These are phyloP conservation scores for Aurelia aurita complex sp. Pacific DNA, from an alignment of 30 jellyfish, hydroid and myxozoan genomes.

Conservation along the genomic window DNA sequence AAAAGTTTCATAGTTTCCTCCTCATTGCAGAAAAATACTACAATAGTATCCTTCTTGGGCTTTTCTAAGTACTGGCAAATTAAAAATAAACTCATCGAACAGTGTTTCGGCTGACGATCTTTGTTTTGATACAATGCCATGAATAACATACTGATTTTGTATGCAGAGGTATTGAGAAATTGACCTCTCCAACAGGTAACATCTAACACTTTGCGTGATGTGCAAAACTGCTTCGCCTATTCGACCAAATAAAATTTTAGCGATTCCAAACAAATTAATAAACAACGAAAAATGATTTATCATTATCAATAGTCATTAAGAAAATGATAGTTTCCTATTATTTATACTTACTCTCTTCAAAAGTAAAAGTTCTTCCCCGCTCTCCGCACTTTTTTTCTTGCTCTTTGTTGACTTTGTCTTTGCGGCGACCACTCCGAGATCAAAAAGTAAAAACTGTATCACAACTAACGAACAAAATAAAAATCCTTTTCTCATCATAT, in stretches of 20 bases:
- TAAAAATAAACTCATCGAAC: too few relatives aligned
- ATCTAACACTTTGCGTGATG: neutral
- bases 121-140: neutral
- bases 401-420: neutral
- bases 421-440: neutral
- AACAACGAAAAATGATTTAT: neutral
- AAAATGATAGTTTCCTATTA: too few relatives aligned
- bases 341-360: neutral
- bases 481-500: neutral
- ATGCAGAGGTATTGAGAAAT: neutral
- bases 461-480: neutral
- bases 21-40: too few relatives aligned
- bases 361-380: neutral
- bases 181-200: conserved; percentile 16
- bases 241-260: too few relatives aligned
- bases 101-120: neutral
- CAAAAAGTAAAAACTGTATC: neutral
- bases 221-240: too few relatives aligned
- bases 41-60: too few relatives aligned
- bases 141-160: neutral
- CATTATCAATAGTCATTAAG: neutral
- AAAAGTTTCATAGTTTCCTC: too few relatives aligned
- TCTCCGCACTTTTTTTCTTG: neutral
- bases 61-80: too few relatives aligned
- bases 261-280: neutral